Conservation (phyloP, 2,797 vertebrate species). For the Lacerta viridis region DNA sequence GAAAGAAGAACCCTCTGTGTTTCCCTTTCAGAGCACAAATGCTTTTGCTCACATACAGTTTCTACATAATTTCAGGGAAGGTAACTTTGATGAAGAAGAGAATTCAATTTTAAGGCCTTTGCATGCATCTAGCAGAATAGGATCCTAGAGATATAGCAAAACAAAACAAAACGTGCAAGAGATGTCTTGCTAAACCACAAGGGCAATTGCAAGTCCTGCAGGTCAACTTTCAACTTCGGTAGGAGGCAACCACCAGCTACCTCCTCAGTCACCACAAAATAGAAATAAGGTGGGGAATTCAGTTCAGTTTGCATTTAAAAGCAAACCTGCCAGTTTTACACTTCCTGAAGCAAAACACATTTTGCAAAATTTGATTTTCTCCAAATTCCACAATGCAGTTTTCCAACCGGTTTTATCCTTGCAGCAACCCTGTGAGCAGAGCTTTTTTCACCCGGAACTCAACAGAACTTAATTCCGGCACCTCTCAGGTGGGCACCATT, state of each 20-base stretch:
- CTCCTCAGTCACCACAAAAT: neutral
- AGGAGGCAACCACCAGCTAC: neutral
- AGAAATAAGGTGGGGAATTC: no score
- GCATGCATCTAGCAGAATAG: rapidly evolving
- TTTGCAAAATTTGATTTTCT: no score
- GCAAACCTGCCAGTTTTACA: no score
- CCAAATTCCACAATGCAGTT: no score
- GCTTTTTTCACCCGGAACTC: no score
- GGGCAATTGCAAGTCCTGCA: neutral
- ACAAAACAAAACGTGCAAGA: neutral
- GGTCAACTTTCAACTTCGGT: neutral
- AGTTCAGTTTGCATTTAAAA: no score
- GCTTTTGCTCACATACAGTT: slow-evolving; percentile 58
- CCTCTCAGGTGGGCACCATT: no score
- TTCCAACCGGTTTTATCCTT: no score
- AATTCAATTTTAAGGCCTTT: neutral
- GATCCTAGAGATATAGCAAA: rapidly evolving
- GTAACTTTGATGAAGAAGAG: neutral
- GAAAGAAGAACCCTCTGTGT: slow-evolving; percentile 49
- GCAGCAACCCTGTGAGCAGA: no score
- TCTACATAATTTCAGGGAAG: slow-evolving; percentile 60
- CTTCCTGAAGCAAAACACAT: no score
- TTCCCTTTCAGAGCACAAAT: slow-evolving; percentile 45
- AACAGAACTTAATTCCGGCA: no score
- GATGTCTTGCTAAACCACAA: neutral